Base-by-base conservation (phyloP, 2,888 invertebrate genomes). In the Hydrotaea diabolus region DNA sequence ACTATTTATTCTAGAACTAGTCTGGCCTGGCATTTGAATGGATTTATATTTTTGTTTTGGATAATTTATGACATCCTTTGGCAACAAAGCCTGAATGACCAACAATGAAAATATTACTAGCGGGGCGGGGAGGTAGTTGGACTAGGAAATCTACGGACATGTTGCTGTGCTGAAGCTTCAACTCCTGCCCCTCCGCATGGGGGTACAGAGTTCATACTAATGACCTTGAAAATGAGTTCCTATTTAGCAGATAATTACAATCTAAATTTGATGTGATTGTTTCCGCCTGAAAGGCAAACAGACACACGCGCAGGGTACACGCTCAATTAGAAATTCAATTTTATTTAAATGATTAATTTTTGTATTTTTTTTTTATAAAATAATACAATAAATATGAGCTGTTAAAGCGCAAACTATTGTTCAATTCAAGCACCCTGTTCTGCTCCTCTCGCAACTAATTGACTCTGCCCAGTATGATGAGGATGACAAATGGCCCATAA, bases 141-240 rank as follows among this genome's bases (percentile, higher is more conserved):
- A 55, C 5, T 46, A 39, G 15, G 49, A 46, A 57, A 23, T 57
- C 59, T 11, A 59, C 15, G 59, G 4, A 26, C 9, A 59, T 59
- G 57, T 19, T 9, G 7, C 3, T 59, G 59, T 59, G 26, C 31
- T 4, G 7, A 31, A 31, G 31, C 49, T 66, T 53, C 43, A 78
- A 73, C 71, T 66, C 62, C 64, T 69, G 72, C 36, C 59, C 77
- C 21, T 69, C 3, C 69, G 23, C n/a, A 69, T 69, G 69, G 31
- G 3, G n/a, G 43, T 2, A 43, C 46, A 69, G 43, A 19, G 19
- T 23, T 23, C 21, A 69, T 46, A 69, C 89, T 90, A 91, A 91
- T 91, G 90, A 91, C 90, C 90, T 91, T 91, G 90, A 91, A 91
- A 91, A 91, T 90, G 88, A 90, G 89, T 90, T 90, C 90, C 91